Evolutionary conservation across 2,888 invertebrate species (phyloP), one percentile per base, ranked within the genome.

Genomic region (Drosophila kambysellisi): DNA sequence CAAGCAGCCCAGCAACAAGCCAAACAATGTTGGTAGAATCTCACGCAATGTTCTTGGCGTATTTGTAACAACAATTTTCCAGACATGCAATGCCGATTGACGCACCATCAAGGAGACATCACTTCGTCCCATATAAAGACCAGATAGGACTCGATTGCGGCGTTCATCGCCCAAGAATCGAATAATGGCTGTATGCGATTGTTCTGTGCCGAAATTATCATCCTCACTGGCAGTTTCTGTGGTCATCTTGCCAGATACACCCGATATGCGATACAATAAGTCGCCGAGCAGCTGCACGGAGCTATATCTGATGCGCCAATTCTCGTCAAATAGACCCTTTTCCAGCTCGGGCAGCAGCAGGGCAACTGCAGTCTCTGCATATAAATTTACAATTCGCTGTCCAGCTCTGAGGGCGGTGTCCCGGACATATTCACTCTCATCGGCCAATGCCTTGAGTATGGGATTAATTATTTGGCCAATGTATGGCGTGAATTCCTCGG

Each of bases 11-110:
- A 99, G 94, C 73, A 99, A 94, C 59, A 99, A 94, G 17, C 97
- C 95, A 94, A 99, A 99, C 53, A 99, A 94, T 0, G 98, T 98
- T 8, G 98, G 98, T 79, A 99, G 94, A 89, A 99, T 99, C 95
- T 99, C 99, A 73, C 98, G 95, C 52, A 99, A 94, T 0, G 99
- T 99, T 92, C 98, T 95, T 0, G 99, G 99, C 0, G 99, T 99
- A 93, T 99, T 99, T 1, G 99, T 97, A 2, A 99, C 99, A 2
- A 99, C 98, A 81, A 99, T 98, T 94, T 99, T 99, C 99, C 99
- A 99, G 0, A 99, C 99, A 93, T 99, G 99, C 66, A 99, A 95
- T 11, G 99, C 99, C 0, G 99, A 98, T 94, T 99, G 99, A 0
- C 99, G 95, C 32, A 99, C 99, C 96, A 98, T 97, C 59, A 99